Conservation (phyloP, 1,140 invertebrate species). For the Bombyx mandarina region DNA sequence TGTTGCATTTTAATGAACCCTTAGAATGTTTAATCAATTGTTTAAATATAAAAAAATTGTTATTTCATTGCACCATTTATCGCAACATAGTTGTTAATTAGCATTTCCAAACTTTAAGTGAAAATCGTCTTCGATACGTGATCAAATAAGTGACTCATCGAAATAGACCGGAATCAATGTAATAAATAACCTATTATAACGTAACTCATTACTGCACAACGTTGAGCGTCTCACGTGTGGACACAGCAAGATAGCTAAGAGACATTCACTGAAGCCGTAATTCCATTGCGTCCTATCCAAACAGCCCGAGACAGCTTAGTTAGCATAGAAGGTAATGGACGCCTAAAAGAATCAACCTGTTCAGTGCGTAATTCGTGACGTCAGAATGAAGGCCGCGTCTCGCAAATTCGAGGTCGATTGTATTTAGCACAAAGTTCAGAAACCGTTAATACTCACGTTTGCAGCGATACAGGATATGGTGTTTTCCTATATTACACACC, state of each 20-base stretch:
- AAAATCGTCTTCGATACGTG: conserved; percentile 6
- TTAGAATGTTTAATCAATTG: too few relatives aligned
- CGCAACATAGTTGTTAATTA: too few relatives aligned
- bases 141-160: conserved; percentile 13
- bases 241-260: too few relatives aligned
- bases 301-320: too few relatives aligned
- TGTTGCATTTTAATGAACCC: too few relatives aligned
- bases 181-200: conserved; percentile 22
- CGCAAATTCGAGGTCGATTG: conserved; percentile 18
- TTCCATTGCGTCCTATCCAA: too few relatives aligned
- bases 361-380: conserved; percentile 11
- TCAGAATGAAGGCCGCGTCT: conserved; percentile 18
- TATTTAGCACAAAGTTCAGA: conserved; percentile 3
- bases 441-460: conserved; percentile 11
- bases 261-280: too few relatives aligned
- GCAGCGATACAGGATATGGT: conserved; percentile 10
- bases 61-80: too few relatives aligned
- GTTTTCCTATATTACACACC: conserved; percentile 13
- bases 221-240: too few relatives aligned
- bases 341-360: too few relatives aligned
- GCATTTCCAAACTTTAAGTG: not conserved
- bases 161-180: conserved; percentile 13
- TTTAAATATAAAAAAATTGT: too few relatives aligned
- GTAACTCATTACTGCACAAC: conserved; percentile 8
- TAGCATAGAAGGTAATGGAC: too few relatives aligned